phyloP scores from a whole-genome alignment of 2,113 vertebrate genomes.

The Ginglymostoma cirratum region DNA sequence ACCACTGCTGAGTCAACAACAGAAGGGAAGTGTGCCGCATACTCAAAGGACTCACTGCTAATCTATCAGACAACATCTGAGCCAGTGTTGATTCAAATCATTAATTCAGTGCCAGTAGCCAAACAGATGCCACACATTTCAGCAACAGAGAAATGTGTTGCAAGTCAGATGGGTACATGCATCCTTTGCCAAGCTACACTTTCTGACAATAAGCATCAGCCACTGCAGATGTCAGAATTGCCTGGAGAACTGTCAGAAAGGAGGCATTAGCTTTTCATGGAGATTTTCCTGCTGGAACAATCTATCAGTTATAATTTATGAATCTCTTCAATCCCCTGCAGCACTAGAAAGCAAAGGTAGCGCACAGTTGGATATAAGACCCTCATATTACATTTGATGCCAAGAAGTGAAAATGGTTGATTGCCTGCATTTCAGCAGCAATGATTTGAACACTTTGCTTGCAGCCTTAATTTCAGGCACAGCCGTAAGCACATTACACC shows the following conservation, averaged over 20 bases:
- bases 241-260: neutral
- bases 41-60: neutral
- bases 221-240: neutral
- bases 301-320: neutral
- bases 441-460: neutral
- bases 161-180: neutral
- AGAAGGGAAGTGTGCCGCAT: constrained; percentile 31
- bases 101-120: neutral
- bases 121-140: constrained; percentile 33
- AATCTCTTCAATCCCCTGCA: neutral
- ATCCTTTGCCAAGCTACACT: neutral
- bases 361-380: neutral
- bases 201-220: neutral
- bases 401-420: neutral
- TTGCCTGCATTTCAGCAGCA: neutral
- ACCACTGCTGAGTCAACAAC: constrained; percentile 24
- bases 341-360: neutral
- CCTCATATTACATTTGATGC: neutral
- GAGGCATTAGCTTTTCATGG: neutral
- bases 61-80: constrained; percentile 34
- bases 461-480: neutral
- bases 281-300: neutral
- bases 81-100: constrained; percentile 20
- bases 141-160: constrained; percentile 1
- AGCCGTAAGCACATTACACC: neutral